phyloP scores from a whole-genome alignment of 1,140 invertebrate genomes.

The Microplitis mediator region DNA sequence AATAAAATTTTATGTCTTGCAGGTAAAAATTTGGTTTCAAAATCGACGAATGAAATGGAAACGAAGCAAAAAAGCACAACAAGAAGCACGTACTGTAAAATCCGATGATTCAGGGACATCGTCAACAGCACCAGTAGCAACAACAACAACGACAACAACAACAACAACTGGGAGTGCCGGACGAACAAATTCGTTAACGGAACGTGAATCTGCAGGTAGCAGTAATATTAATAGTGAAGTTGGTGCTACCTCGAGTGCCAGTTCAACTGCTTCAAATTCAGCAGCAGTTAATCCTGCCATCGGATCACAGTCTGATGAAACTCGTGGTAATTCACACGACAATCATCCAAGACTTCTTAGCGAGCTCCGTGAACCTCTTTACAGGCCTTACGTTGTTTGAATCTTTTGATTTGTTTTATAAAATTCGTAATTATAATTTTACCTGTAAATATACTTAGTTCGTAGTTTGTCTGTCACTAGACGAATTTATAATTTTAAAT shows the following conservation, averaged over 20 bases:
- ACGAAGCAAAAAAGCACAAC: conserved; percentile 90
- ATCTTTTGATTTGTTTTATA: conserved; percentile 8
- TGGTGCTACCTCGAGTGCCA: conserved; percentile 40
- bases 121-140: background rate
- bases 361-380: conserved; percentile 57
- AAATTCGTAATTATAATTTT: background rate
- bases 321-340: conserved; percentile 47
- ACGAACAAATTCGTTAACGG: background rate
- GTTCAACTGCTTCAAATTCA: conserved; percentile 5
- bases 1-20: conserved; percentile 36
- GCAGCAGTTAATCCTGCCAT: background rate
- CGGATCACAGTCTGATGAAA: conserved; percentile 37
- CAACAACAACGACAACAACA: background rate
- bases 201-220: background rate
- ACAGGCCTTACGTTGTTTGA: conserved; percentile 60
- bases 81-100: conserved; percentile 68
- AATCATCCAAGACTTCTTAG: conserved; percentile 41
- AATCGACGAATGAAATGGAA: conserved; percentile 97
- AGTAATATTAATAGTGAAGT: conserved; percentile 39
- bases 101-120: conserved; percentile 23
- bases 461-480: too few species aligned
- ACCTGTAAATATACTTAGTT: too few species aligned
- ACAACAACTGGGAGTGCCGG: background rate
- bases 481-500: too few species aligned
- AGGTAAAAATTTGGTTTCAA: conserved; percentile 98